Conservation (phyloP, 2,113 vertebrate genomes). For the Hyla sarda region DNA sequence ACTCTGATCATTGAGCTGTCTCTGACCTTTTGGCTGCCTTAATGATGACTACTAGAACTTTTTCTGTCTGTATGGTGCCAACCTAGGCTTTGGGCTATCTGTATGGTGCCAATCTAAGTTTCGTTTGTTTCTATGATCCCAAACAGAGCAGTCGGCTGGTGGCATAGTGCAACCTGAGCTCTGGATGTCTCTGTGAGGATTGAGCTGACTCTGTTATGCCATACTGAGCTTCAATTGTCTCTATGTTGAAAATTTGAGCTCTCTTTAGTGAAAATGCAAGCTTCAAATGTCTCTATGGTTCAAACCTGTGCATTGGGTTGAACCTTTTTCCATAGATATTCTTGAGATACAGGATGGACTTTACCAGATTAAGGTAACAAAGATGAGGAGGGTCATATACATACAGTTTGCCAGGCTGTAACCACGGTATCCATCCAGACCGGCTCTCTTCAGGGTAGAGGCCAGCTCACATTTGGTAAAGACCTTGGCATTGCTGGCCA, state of each 20-base stretch:
- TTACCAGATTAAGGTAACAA: neutral
- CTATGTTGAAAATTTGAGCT: neutral
- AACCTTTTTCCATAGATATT: neutral
- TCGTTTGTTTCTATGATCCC: neutral
- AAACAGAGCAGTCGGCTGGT: neutral
- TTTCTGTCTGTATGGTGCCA: neutral
- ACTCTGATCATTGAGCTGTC: neutral
- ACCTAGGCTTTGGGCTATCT: neutral
- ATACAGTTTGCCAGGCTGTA: constrained; percentile 74
- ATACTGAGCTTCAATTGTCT: neutral
- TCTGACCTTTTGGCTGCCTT: no score
- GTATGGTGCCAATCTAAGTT: neutral
- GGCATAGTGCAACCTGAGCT: neutral
- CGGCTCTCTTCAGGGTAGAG: constrained; percentile 61
- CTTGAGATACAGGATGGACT: neutral
- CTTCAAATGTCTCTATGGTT: neutral
- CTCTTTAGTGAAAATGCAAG: no score
- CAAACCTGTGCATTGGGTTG: neutral
- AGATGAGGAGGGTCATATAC: constrained; percentile 46
- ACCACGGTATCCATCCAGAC: constrained; percentile 70
- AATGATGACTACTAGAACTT: neutral
- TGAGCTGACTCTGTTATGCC: neutral
- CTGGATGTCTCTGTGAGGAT: neutral
- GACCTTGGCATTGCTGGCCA: constrained; percentile 63
- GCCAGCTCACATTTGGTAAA: constrained; percentile 73